A percentile compares a stretch with the other conserved stretches of the same genome.
Conservation (phyloP, 1,140 invertebrate genomes). For the Melanaphis sacchari region DNA sequence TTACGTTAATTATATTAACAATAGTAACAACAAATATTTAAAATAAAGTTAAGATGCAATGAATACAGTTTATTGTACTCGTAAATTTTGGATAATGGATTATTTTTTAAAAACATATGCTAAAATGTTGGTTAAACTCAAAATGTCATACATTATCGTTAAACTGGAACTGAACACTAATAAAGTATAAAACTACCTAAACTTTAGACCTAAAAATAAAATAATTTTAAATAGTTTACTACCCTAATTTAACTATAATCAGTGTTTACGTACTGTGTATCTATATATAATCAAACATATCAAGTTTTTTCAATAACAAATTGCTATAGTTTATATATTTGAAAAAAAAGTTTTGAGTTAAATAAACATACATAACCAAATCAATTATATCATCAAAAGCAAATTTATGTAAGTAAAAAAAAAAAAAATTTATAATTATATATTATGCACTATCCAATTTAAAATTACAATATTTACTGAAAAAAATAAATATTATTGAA, state of each 20-base stretch:
- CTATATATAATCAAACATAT: too few relatives aligned
- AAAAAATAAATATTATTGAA: neutral
- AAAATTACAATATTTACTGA: neutral
- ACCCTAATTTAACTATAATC: neutral
- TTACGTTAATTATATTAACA: neutral
- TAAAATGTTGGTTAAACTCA: neutral
- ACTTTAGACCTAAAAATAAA: neutral
- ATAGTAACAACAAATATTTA: neutral
- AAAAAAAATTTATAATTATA: too few relatives aligned
- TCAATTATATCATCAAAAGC: too few relatives aligned
- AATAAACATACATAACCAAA: too few relatives aligned
- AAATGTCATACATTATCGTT: neutral
- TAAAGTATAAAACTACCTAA: constrained; percentile 22
- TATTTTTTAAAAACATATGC: neutral
- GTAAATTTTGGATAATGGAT: neutral
- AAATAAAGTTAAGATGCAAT: neutral
- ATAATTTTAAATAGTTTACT: neutral
- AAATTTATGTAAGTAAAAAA: too few relatives aligned
- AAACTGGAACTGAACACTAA: neutral
- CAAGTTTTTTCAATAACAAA: too few relatives aligned
- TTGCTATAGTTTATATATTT: too few relatives aligned
- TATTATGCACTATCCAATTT: too few relatives aligned
- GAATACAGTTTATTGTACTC: neutral
- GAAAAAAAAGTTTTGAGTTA: too few relatives aligned
- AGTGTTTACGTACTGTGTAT: too few relatives aligned